Conservation (phyloP, 2,888 invertebrate genomes). For the Perithous albicinctus region DNA sequence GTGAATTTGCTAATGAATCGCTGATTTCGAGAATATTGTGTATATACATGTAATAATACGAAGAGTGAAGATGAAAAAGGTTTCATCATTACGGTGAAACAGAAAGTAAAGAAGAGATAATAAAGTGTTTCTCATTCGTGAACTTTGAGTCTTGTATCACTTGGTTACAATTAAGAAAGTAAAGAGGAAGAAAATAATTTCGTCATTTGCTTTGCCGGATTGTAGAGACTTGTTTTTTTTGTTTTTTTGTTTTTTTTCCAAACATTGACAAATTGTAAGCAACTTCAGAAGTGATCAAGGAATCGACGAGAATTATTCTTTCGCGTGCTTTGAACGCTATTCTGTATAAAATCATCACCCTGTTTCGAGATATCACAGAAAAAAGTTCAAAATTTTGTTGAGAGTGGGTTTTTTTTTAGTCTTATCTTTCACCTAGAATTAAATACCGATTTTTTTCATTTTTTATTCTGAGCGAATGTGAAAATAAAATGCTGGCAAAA, state of each 20-base stretch:
- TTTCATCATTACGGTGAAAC: conserved; percentile 22
- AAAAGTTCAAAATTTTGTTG: too few species aligned
- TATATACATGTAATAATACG: conserved; percentile 10
- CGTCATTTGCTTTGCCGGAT: too few species aligned
- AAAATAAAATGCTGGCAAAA: too few species aligned
- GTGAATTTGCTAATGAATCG: conserved; percentile 24
- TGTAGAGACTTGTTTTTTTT: too few species aligned
- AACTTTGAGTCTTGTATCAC: conserved; percentile 26
- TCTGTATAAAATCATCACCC: too few species aligned
- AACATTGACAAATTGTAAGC: background rate
- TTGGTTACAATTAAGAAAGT: conserved; percentile 28
- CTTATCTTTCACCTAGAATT: too few species aligned
- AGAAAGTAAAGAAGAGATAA: conserved; percentile 5
- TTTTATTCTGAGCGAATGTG: too few species aligned
- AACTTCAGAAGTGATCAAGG: background rate
- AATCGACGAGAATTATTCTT: background rate
- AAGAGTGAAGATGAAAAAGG: conserved; percentile 13
- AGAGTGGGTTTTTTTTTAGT: too few species aligned
- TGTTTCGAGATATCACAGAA: too few species aligned
- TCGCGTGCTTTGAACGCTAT: background rate
- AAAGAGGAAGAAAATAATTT: background rate
- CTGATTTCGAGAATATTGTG: conserved; percentile 4
- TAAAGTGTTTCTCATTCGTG: conserved; percentile 2
- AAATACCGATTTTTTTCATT: too few species aligned
- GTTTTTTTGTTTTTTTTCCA: too few species aligned